phyloP scores from a whole-genome alignment of 2,797 vertebrate genomes.

The Tauraco hartlaubi region DNA sequence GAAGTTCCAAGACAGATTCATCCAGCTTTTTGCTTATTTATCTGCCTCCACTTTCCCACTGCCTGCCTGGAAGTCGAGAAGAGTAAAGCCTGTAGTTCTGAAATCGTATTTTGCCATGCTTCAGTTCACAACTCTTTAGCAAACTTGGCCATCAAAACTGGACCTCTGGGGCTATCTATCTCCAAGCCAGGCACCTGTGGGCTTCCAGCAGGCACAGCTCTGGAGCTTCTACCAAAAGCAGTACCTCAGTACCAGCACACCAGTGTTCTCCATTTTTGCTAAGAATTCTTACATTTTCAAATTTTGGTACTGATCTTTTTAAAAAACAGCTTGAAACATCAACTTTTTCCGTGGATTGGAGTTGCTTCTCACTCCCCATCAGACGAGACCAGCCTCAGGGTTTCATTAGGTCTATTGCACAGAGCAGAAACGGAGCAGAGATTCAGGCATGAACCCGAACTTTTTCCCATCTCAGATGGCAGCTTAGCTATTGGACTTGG shows the following conservation, averaged over 20 bases:
- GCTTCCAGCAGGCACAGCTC: not conserved
- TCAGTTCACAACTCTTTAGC: not conserved
- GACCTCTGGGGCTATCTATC: not conserved
- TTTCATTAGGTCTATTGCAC: not conserved
- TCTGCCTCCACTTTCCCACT: not conserved
- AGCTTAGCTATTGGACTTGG: slow-evolving; percentile 20
- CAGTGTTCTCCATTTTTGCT: not conserved
- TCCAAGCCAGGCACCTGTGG: not conserved
- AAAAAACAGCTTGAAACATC: not conserved
- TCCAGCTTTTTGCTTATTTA: not conserved
- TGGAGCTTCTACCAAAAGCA: not conserved
- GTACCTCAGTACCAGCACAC: not conserved
- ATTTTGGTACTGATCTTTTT: not conserved
- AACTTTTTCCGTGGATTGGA: not conserved
- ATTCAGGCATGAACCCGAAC: not conserved
- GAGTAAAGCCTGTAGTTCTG: not conserved
- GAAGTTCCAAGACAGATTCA: not conserved
- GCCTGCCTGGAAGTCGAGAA: not conserved
- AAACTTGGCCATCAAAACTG: not conserved
- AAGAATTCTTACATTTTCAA: not conserved
- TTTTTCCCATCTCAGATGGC: not conserved
- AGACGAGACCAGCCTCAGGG: not conserved
- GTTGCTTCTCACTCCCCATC: not conserved
- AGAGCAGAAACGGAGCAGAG: not conserved
- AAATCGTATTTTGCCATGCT: not conserved